Conservation (phyloP, 2,113 vertebrate species). For the Syngnathus floridae region DNA sequence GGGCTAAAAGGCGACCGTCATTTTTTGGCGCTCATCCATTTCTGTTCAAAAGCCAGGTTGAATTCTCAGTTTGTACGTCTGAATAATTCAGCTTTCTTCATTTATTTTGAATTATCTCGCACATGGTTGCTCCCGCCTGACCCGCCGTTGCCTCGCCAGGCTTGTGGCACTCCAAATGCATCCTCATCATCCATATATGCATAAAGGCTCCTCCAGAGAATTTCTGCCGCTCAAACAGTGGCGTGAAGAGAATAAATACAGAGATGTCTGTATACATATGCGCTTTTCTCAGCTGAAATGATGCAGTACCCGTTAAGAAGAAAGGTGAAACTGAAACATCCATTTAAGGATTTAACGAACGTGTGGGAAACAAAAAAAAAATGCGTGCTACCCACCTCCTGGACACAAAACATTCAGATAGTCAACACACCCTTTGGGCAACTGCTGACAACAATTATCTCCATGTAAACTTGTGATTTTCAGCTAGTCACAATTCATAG, state of each 20-base stretch:
- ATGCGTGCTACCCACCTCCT: conserved; percentile 5
- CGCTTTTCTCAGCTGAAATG: conserved; percentile 40
- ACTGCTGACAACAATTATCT: conserved; percentile 33
- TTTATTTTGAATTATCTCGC: conserved; percentile 69
- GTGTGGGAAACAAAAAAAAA: conserved; percentile 2
- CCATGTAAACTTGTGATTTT: conserved; percentile 20
- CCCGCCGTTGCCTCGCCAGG: conserved; percentile 33
- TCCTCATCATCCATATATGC: conserved; percentile 63
- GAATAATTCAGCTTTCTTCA: conserved; percentile 68
- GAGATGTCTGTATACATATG: conserved; percentile 32
- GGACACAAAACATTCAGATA: background rate
- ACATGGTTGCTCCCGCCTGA: conserved; percentile 40
- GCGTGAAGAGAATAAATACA: conserved; percentile 54
- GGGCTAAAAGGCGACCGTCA: background rate
- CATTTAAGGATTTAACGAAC: conserved; percentile 30
- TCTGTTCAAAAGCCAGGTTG: conserved; percentile 55
- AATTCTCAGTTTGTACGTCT: conserved; percentile 72
- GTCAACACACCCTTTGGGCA: conserved; percentile 23
- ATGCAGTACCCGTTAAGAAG: conserved; percentile 11
- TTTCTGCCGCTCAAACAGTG: conserved; percentile 25
- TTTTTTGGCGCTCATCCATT: conserved; percentile 40
- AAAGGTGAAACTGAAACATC: conserved; percentile 14
- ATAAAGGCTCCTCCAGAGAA: conserved; percentile 57
- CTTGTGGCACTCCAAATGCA: conserved; percentile 47
- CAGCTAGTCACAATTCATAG: conserved; percentile 38